phyloP scores from a whole-genome alignment of 2,113 vertebrate species.

The Hippocampus mohnikei region DNA sequence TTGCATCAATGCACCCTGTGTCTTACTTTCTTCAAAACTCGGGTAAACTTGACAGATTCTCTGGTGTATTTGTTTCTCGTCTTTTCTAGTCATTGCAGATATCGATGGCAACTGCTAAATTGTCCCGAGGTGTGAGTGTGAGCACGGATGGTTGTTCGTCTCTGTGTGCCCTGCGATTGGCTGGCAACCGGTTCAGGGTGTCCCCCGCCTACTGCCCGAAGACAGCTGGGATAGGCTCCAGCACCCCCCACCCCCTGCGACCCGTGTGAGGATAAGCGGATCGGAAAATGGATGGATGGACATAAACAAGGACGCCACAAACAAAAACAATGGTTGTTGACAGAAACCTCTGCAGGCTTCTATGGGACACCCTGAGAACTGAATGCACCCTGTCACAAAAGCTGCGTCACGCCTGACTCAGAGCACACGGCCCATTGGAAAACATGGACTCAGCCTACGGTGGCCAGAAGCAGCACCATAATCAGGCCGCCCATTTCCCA shows the following conservation, averaged over 20 bases:
- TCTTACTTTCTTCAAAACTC: background rate
- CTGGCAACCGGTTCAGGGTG: no score
- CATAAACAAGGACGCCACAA: conserved; percentile 19
- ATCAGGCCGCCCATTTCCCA: conserved; percentile 24
- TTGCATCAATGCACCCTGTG: no score
- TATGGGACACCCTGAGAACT: conserved; percentile 38
- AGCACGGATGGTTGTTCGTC: no score
- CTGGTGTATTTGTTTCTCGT: background rate
- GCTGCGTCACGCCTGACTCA: conserved; percentile 57
- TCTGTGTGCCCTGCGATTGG: no score
- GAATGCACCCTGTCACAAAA: conserved; percentile 58
- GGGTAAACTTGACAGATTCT: background rate
- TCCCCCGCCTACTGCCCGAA: no score
- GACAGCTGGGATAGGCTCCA: no score
- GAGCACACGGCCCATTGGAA: conserved; percentile 50
- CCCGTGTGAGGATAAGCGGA: no score
- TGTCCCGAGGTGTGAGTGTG: no score
- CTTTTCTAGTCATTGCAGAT: background rate
- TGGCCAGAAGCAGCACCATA: conserved; percentile 27
- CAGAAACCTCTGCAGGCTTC: conserved; percentile 58
- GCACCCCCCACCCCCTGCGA: no score
- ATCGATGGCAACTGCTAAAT: no score
- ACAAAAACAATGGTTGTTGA: conserved; percentile 51
- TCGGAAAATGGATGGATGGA: no score
- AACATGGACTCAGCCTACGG: conserved; percentile 63